Evolutionary conservation across 2,797 vertebrate species (phyloP), one percentile per base, ranked within the genome.

Genomic region (Helicolenus hilgendorfi): DNA sequence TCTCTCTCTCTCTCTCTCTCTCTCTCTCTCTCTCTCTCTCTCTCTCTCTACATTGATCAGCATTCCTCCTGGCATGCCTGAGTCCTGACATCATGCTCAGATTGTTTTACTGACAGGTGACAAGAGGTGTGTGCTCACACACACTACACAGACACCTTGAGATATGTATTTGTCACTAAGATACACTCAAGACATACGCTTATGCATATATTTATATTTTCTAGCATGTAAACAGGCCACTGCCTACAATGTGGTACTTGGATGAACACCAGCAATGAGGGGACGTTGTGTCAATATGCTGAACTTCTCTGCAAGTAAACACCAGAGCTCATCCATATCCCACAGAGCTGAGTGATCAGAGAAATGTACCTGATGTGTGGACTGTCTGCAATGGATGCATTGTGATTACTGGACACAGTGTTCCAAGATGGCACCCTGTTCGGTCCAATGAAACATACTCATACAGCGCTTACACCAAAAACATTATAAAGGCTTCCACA

Each of bases 21-120:
- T 56, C 4, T 22, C 26, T 29, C 15, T 67, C 22, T 31, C 31
- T n/a, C 4, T 70, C 8, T 33, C 2, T 70, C 58, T 78, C 5
- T 71, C 33, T 69, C 63, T 75, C 14, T 26, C 13, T 2, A 2
- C 70, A 29, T 58, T n/a, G 49, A 77, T 85, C 63, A 20, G 15
- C 64, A 72, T 81, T 88, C 72, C 56, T 80, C 55, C 20, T 15
- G 35, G 56, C 62, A 27, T 49, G 72, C 77, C 83, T 53, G 29
- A 60, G 35, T 20, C 31, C 60, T 85, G 73, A 82, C 73, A 81
- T 81, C 29, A 75, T 3, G 13, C 74, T 53, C 36, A 36, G n/a
- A n/a, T 77, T 58, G 67, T 85, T 64, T 78, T 38, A 75, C 63
- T 68, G 76, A 58, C 11, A 2, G 58, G 11, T 15, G 26, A 71